These are phyloP conservation scores for Caenorhabditis doughertyi DNA, from an alignment of 2,888 invertebrate species.

Conservation along the genomic window DNA sequence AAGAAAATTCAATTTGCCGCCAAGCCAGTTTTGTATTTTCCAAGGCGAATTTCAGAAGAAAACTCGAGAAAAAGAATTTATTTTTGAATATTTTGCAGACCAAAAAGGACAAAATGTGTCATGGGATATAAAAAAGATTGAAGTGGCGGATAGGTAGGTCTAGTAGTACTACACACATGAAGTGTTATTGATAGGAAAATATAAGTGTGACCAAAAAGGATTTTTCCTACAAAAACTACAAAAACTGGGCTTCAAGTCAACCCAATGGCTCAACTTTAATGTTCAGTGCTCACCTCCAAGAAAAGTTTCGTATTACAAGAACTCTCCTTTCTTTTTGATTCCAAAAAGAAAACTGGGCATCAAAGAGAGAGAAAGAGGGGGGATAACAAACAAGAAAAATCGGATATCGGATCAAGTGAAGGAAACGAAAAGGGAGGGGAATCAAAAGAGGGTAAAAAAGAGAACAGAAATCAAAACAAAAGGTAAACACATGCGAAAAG, in stretches of 20 bases:
- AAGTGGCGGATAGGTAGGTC: not conserved
- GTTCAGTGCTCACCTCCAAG: not conserved
- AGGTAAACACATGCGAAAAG: not conserved
- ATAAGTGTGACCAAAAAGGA: not conserved
- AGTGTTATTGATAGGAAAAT: not conserved
- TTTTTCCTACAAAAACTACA: no score
- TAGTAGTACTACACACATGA: not conserved
- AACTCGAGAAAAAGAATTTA: not conserved
- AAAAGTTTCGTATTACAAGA: conserved; percentile 31
- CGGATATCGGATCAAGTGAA: conserved; percentile 3
- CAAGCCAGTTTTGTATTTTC: not conserved
- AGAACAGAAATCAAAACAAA: conserved; percentile 8
- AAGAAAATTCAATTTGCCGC: no score
- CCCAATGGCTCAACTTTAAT: no score
- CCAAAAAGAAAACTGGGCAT: no score
- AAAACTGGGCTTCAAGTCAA: not conserved
- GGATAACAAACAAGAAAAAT: conserved; percentile 18
- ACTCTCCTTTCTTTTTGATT: no score
- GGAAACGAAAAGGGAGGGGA: not conserved
- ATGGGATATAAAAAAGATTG: not conserved
- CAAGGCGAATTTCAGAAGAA: no score
- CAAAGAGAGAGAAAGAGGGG: not conserved
- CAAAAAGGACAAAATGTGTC: not conserved
- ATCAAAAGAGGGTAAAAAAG: not conserved
- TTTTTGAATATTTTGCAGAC: no score